Evolutionary conservation across 2,888 invertebrate species (phyloP), one percentile per base, ranked within the genome.

Genomic region (Arenicola marina): DNA sequence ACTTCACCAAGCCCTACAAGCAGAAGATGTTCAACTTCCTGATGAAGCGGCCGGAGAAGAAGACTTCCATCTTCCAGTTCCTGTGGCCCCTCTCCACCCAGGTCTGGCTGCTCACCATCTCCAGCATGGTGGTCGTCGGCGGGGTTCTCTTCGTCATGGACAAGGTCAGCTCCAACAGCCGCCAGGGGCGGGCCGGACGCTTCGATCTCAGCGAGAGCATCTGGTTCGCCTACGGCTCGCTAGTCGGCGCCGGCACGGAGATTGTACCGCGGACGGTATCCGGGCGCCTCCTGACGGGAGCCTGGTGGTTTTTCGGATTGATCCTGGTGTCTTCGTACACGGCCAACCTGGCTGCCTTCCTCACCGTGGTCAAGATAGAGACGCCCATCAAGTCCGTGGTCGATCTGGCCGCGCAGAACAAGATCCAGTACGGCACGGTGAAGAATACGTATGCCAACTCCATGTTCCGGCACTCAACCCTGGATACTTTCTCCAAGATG

Each of bases 1-100:
- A 81, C 61, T 81, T 81, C 65, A 78, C 81, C 45, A 80, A 81
- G 62, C 80, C 81, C 1, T 81, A 79, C 69, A 81, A 78, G 76
- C 80, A 80, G 1, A 70, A 80, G 57, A 77, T 76, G 60, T 80
- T 80, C 56, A 78, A 75, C 58, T 75, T 81, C n/a, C 66, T 81
- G 11, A 76, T 81, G 76, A 74, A 73, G 58, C 74, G 78, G 28
- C 78, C 79, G 1, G 56, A 69, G 33, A 70, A 75, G 11, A 72
- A 76, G 51, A 73, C 75, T 1, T 79, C 81, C 1, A 77, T 78
- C 62, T 80, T 81, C 67, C 80, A 81, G 69, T 81, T 81, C 64
- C 73, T 81, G 15, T 79, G 79, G 66, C 81, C 81, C 0, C 68
- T 81, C n/a, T 77, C 55, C 74, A 70, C 24, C 63, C 67, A 56